Evolutionary conservation across 37 sponge, comb jelly and placozoan species (phyloP).

Genomic region (Oopsacas minuta): DNA sequence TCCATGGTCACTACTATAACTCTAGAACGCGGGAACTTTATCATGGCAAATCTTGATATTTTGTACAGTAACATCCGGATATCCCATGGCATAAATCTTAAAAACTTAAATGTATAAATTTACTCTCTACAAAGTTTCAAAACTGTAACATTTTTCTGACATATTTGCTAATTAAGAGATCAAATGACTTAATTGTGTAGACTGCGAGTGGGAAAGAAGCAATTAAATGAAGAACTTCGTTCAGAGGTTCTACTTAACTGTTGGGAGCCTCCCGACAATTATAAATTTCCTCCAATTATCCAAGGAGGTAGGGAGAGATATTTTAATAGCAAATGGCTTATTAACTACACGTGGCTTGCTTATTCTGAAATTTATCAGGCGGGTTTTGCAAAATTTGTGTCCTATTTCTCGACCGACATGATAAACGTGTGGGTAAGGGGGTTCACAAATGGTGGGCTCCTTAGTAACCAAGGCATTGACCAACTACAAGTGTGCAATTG

Average conservation of each 20-base stretch:
- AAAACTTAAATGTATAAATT: too few relatives aligned
- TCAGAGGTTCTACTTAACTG: slow-evolving; percentile 12
- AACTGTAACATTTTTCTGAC: too few relatives aligned
- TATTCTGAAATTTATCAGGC: slow-evolving; percentile 5
- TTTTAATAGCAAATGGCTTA: not conserved
- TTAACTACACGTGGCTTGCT: not conserved
- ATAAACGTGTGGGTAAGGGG: not conserved
- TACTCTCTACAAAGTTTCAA: too few relatives aligned
- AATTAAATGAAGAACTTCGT: too few relatives aligned
- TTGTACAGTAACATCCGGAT: too few relatives aligned
- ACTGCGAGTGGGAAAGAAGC: too few relatives aligned
- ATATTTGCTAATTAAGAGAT: too few relatives aligned
- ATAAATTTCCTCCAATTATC: not conserved
- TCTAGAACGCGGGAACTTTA: too few relatives aligned
- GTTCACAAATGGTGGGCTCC: not conserved
- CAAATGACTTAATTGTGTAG: too few relatives aligned
- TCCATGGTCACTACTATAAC: too few relatives aligned
- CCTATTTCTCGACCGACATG: not conserved
- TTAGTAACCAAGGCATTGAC: not conserved
- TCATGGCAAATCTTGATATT: too few relatives aligned
- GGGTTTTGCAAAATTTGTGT: slow-evolving; percentile 10
- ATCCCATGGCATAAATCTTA: too few relatives aligned
- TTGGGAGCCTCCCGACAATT: slow-evolving; percentile 5
- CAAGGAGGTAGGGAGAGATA: not conserved
- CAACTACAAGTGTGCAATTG: slow-evolving; percentile 7